A percentile compares a stretch with the other conserved stretches of the same genome.
phyloP scores from a whole-genome alignment of 2,888 invertebrate genomes.

The Zygaena filipendulae region DNA sequence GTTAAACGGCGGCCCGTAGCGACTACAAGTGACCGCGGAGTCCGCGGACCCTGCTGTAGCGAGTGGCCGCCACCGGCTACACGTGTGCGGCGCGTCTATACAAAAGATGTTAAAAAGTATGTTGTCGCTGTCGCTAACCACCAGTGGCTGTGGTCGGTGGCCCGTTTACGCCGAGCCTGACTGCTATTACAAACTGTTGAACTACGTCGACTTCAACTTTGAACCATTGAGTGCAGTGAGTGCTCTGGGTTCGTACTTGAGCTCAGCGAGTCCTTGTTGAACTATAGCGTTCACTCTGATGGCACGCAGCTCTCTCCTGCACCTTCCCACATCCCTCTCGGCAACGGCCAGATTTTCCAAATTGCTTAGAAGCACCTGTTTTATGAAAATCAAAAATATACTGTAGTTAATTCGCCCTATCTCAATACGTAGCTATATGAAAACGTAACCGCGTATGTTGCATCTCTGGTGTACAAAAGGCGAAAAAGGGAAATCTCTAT shows the following conservation, averaged over 20 bases:
- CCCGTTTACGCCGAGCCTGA: conserved; percentile 2
- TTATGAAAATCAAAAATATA: conserved; percentile 1
- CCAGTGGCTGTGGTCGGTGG: conserved; percentile 2
- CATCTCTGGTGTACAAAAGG: too few relatives aligned
- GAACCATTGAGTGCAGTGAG: conserved; percentile 16
- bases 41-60: conserved; percentile 9
- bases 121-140: not conserved
- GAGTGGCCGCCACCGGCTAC: conserved; percentile 9
- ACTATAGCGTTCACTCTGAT: conserved; percentile 45
- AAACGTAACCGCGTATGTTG: too few relatives aligned
- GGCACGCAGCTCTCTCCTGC: conserved; percentile 40
- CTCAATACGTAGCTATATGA: not conserved
- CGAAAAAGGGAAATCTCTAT: too few relatives aligned
- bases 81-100: conserved; percentile 10
- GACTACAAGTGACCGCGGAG: not conserved
- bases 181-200: too few relatives aligned
- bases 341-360: conserved; percentile 48
- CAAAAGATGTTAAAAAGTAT: not conserved
- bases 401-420: not conserved
- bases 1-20: not conserved
- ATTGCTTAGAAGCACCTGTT: conserved; percentile 49
- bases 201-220: too few relatives aligned
- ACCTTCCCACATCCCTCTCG: conserved; percentile 38
- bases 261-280: conserved; percentile 43
- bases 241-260: conserved; percentile 35